Percentiles rank a stretch among this genome's conserved stretches.
phyloP scores from a whole-genome alignment of 2,797 vertebrate genomes.

The Danio jaintianensis region DNA sequence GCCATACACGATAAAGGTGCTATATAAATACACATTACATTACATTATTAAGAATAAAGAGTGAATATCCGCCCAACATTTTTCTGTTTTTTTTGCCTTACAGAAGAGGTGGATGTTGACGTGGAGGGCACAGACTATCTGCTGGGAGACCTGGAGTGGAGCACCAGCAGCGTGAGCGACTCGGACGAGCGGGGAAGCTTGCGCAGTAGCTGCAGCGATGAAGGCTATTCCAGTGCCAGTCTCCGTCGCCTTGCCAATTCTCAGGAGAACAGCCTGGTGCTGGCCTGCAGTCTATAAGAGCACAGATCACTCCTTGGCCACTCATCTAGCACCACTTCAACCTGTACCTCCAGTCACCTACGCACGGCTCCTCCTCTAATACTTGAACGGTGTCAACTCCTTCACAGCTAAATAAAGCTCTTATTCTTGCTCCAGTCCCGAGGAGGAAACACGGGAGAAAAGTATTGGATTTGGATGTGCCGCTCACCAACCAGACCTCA shows the following conservation, averaged over 20 bases:
- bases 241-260: slow-evolving; percentile 82
- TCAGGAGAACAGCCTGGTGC: slow-evolving; percentile 78
- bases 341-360: slow-evolving; percentile 46
- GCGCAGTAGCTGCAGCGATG: slow-evolving; percentile 92
- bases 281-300: slow-evolving; percentile 82
- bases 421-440: slow-evolving; percentile 12
- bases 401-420: background rate
- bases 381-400: background rate
- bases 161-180: slow-evolving; percentile 94
- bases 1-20: too few relatives aligned
- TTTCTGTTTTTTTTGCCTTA: slow-evolving; percentile 9
- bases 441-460: slow-evolving; percentile 21
- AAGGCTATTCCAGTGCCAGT: slow-evolving; percentile 92
- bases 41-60: background rate
- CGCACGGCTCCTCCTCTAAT: background rate
- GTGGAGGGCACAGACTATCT: slow-evolving; percentile 92
- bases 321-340: slow-evolving; percentile 52
- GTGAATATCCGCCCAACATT: background rate
- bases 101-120: slow-evolving; percentile 90
- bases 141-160: slow-evolving; percentile 90
- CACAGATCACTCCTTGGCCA: slow-evolving; percentile 52
- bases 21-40: too few relatives aligned
- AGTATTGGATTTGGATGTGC: background rate
- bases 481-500: slow-evolving; percentile 49
- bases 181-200: slow-evolving; percentile 90